phyloP scores from a whole-genome alignment of 1,140 invertebrate species.

The Tigriopus japonicus region DNA sequence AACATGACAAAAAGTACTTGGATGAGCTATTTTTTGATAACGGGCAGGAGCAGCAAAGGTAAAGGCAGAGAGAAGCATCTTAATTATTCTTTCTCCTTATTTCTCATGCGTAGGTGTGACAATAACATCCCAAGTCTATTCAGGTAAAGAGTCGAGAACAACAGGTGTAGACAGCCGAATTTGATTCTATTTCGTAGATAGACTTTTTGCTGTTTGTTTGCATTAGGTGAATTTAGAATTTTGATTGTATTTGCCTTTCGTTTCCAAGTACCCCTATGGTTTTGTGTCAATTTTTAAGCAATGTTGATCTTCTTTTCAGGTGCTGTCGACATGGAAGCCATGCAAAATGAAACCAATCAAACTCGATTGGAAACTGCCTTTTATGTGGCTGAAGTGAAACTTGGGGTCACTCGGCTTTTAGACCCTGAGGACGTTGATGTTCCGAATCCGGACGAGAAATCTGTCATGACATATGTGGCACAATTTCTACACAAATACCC shows the following conservation, averaged over 20 bases:
- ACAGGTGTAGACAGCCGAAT: too few species aligned
- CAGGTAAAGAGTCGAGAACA: too few species aligned
- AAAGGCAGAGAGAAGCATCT: too few species aligned
- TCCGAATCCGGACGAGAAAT: constrained; percentile 88
- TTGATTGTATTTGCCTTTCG: neutral
- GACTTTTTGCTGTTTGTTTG: too few species aligned
- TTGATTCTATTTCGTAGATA: too few species aligned
- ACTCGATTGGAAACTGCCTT: constrained; percentile 80
- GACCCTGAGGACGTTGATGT: constrained; percentile 96
- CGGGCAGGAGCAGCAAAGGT: too few species aligned
- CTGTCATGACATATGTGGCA: constrained; percentile 98
- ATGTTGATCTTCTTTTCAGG: neutral
- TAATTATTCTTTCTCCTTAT: too few species aligned
- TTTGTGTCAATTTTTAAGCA: neutral
- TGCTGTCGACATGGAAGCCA: constrained; percentile 31
- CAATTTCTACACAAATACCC: constrained; percentile 80
- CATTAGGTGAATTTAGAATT: too few species aligned
- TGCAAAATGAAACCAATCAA: constrained; percentile 53
- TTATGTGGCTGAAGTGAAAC: constrained; percentile 67
- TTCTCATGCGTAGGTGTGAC: too few species aligned
- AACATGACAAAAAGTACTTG: neutral
- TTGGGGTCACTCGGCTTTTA: constrained; percentile 77
- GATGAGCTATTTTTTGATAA: too few species aligned
- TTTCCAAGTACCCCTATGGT: neutral
- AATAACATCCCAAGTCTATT: too few species aligned